Evolutionary conservation across 2,888 invertebrate species (phyloP).

Genomic region (Ochropacha duplaris): DNA sequence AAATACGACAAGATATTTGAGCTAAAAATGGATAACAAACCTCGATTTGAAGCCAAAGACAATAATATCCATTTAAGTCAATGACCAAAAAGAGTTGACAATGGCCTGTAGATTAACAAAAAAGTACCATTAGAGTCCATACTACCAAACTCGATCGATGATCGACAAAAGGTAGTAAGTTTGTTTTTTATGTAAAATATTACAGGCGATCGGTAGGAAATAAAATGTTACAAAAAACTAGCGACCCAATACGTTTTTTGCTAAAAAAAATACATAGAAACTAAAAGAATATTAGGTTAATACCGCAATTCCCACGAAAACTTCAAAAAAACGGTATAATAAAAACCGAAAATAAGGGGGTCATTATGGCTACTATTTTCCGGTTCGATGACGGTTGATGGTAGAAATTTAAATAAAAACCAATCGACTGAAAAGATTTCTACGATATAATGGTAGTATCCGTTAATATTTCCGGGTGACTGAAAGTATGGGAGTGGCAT

Average conservation of each 20-base stretch:
- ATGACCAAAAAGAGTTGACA: background rate
- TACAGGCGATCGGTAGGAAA: too few species aligned
- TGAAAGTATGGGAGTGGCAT: background rate
- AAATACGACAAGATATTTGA: background rate
- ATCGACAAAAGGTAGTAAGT: background rate
- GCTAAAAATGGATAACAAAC: too few species aligned
- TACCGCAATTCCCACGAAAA: background rate
- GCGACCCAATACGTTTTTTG: background rate
- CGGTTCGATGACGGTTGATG: conserved; percentile 24
- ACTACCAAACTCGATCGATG: background rate
- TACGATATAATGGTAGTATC: conserved; percentile 24
- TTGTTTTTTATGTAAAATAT: background rate
- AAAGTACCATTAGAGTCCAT: background rate
- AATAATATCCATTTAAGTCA: background rate
- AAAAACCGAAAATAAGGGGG: conserved; percentile 12
- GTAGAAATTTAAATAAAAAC: conserved; percentile 29
- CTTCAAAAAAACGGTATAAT: conserved; percentile 1
- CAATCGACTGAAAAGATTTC: conserved; percentile 34
- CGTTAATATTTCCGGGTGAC: conserved; percentile 10
- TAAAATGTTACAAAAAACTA: too few species aligned
- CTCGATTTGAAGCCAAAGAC: background rate
- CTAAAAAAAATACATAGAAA: background rate
- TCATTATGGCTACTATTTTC: conserved; percentile 29
- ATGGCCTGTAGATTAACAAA: background rate
- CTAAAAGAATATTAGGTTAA: background rate